These are phyloP conservation scores for Coreoperca whiteheadi DNA, from an alignment of 2,113 vertebrate genomes.

Conservation along the genomic window DNA sequence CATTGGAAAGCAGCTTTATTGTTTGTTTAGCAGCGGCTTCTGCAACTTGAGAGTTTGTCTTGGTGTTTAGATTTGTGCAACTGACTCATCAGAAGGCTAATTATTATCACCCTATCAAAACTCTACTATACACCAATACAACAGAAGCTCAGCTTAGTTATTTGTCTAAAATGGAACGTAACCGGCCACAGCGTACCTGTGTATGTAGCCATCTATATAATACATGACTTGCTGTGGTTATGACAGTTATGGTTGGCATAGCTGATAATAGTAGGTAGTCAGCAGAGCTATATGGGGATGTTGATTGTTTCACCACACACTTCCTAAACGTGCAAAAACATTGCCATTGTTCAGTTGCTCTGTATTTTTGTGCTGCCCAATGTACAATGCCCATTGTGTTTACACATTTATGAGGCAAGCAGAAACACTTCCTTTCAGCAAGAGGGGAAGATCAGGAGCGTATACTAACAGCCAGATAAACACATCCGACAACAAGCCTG, in stretches of 20 bases:
- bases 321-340: slow-evolving; percentile 12
- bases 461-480: slow-evolving; percentile 10
- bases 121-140: not conserved
- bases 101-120: slow-evolving; percentile 10
- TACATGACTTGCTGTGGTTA: not conserved
- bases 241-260: not conserved
- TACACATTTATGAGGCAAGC: slow-evolving; percentile 31
- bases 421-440: slow-evolving; percentile 45
- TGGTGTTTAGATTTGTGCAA: slow-evolving; percentile 18
- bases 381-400: slow-evolving; percentile 47
- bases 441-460: slow-evolving; percentile 5
- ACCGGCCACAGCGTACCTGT: not conserved
- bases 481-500: not conserved
- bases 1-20: not conserved
- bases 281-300: slow-evolving; percentile 8
- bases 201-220: not conserved
- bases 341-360: slow-evolving; percentile 32
- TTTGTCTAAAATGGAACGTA: not conserved
- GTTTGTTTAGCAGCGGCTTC: not conserved
- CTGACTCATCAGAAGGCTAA: not conserved
- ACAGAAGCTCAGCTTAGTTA: not conserved
- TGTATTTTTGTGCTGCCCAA: not conserved
- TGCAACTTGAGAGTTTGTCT: not conserved
- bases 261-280: not conserved
- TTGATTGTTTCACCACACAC: slow-evolving; percentile 9